Percentiles rank a stretch among this genome's conserved stretches.
These are phyloP conservation scores for Rhadinocentrus ornatus DNA, from an alignment of 2,797 vertebrate species.

Conservation along the genomic window DNA sequence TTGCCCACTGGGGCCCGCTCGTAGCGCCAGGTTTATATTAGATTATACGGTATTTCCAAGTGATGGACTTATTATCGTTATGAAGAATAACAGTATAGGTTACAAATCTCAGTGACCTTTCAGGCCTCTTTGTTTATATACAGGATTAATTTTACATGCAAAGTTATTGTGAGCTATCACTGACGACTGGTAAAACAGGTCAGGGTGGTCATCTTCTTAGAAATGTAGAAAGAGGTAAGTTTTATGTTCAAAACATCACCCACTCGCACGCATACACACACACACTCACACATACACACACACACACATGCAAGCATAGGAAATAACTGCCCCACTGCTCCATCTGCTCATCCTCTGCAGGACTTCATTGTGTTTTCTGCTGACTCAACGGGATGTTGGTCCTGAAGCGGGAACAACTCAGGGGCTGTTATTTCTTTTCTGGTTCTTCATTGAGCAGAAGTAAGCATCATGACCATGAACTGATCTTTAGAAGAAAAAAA, in stretches of 20 bases:
- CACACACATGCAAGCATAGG: too few species aligned
- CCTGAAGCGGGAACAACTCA: neutral
- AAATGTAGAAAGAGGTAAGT: constrained; percentile 4
- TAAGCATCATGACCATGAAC: neutral
- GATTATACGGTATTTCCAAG: too few species aligned
- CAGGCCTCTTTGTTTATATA: too few species aligned
- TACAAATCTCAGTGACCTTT: too few species aligned
- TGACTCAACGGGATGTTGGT: constrained; percentile 44
- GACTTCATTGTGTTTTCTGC: constrained; percentile 50
- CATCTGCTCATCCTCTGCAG: constrained; percentile 47
- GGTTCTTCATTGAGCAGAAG: neutral
- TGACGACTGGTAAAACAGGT: neutral
- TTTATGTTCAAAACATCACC: constrained; percentile 8
- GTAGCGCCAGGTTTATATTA: too few species aligned
- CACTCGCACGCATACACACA: too few species aligned
- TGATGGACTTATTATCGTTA: too few species aligned
- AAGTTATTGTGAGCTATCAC: neutral
- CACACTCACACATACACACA: neutral
- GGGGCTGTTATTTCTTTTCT: constrained; percentile 13
- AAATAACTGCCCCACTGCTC: constrained; percentile 29
- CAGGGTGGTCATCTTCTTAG: neutral
- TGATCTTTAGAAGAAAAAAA: neutral
- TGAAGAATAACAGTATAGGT: too few species aligned
- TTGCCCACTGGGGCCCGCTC: too few species aligned
- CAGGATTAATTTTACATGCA: too few species aligned